These are phyloP conservation scores for Drosophila bipectinata DNA, from an alignment of 1,140 invertebrate species.

Conservation along the genomic window DNA sequence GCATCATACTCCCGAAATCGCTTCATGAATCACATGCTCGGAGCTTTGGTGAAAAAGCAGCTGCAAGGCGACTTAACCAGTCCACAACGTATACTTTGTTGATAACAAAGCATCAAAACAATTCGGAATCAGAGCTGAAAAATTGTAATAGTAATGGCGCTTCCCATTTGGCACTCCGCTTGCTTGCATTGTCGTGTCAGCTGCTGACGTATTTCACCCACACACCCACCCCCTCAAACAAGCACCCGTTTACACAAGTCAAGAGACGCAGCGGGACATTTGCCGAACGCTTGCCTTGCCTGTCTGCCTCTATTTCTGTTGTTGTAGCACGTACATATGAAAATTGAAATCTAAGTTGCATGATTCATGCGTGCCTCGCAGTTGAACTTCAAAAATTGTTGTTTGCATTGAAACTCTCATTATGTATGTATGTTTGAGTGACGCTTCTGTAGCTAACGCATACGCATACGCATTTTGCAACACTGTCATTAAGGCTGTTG, in stretches of 20 bases:
- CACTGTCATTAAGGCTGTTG: constrained; percentile 28
- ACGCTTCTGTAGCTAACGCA: background rate
- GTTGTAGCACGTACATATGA: constrained; percentile 58
- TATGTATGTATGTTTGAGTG: background rate
- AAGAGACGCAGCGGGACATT: constrained; percentile 40
- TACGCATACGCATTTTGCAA: constrained; percentile 44
- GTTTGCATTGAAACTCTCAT: constrained; percentile 59
- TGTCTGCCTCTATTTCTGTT: constrained; percentile 10
- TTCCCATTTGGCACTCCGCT: constrained; percentile 18
- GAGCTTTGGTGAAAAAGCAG: constrained; percentile 28
- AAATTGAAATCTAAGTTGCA: constrained; percentile 60
- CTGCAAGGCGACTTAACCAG: constrained; percentile 33
- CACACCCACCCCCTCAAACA: constrained; percentile 8
- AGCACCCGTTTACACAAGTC: background rate
- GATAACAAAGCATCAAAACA: constrained; percentile 25
- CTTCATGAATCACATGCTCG: constrained; percentile 69
- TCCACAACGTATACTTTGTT: constrained; percentile 31
- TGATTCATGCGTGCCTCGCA: constrained; percentile 55
- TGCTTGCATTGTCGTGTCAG: constrained; percentile 33
- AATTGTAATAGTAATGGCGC: constrained; percentile 51
- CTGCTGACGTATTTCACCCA: constrained; percentile 58
- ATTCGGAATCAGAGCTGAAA: constrained; percentile 46
- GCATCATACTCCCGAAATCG: constrained; percentile 29
- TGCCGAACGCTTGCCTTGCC: constrained; percentile 19
- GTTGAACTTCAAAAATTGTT: constrained; percentile 60